Base-by-base conservation (phyloP, 2,113 vertebrate genomes). In the Sinocyclocheilus maitianheensis region DNA sequence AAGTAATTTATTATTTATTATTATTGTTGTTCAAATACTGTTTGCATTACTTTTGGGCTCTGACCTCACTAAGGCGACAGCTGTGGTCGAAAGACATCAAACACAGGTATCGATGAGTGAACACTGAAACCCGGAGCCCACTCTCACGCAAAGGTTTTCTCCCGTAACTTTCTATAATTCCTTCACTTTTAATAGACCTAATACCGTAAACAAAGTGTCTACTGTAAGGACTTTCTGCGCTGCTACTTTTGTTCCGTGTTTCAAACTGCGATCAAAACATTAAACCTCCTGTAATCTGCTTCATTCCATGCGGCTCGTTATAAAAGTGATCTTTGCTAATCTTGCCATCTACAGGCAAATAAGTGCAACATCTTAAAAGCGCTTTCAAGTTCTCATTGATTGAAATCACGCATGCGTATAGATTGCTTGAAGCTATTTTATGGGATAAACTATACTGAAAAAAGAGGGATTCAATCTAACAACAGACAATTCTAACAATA, bases 41-140 rank as follows among this genome's bases (percentile, higher is more conserved):
- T 72, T 72, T 22, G 4, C 8, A 22, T 72, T 10, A 1, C 16
- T 48, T 34, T 48, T 48, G 46, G 46, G 46, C 46, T 72, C 37
- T 43, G 72, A 14, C 12, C 12, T 76, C 11, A 16, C 0, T 1
- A 5, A 43, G 11, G 37, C 40, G 8, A 67, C 63, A 71, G 16
- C 18, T 83, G 79, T 67, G 65, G 46, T 83, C 81, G 81, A 83
- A 71, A 82, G 46, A 69, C 16, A 22, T 16, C 40, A 82, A 69
- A 48, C 37, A 43, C n/a, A 53, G n/a, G 81, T 83, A 82, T 82
- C 80, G 65, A 69, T 82, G 14, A 81, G 40, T 48, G 46, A 48
- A 53, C 10, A 16, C 8, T 24, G 80, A 82, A 69, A 82, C 62
- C 14, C 8, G 40, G 4, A 48, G n/a, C 24, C 43, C 43, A 51